Evolutionary conservation across 2,113 vertebrate species (phyloP).

Genomic region (Mirounga angustirostris): DNA sequence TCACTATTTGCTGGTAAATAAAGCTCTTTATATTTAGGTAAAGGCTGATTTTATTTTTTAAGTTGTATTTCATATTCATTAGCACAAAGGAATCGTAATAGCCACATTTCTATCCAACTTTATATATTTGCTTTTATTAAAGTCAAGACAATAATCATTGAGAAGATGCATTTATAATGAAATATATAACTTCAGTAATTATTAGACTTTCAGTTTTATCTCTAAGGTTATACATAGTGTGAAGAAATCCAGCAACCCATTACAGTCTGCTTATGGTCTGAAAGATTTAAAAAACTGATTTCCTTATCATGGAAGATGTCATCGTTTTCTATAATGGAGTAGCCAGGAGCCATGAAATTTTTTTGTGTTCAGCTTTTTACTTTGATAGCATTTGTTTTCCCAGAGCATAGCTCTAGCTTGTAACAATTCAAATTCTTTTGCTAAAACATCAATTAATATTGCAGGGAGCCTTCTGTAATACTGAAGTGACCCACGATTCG

Average conservation of each 20-base stretch:
- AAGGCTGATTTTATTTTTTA: slow-evolving; percentile 38
- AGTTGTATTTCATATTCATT: slow-evolving; percentile 31
- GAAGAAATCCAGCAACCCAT: slow-evolving; percentile 13
- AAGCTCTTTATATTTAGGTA: slow-evolving; percentile 52
- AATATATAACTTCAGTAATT: slow-evolving; percentile 35
- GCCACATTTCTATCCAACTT: background rate
- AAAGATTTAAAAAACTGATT: background rate
- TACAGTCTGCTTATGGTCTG: slow-evolving; percentile 21
- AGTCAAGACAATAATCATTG: background rate
- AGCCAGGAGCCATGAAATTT: background rate
- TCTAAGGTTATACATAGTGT: background rate
- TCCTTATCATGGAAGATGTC: background rate
- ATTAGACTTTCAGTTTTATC: background rate
- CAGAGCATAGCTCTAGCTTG: background rate
- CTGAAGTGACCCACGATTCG: background rate
- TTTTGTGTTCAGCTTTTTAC: background rate
- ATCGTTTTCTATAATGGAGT: background rate
- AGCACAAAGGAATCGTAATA: background rate
- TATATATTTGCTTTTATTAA: background rate
- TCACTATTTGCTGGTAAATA: slow-evolving; percentile 68
- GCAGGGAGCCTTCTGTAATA: background rate
- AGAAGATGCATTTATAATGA: slow-evolving; percentile 49
- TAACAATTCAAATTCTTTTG: background rate
- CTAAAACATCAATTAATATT: background rate
- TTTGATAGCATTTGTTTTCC: background rate